phyloP scores from a whole-genome alignment of 1,140 invertebrate genomes.

The Holcopasites calliopsidis region DNA sequence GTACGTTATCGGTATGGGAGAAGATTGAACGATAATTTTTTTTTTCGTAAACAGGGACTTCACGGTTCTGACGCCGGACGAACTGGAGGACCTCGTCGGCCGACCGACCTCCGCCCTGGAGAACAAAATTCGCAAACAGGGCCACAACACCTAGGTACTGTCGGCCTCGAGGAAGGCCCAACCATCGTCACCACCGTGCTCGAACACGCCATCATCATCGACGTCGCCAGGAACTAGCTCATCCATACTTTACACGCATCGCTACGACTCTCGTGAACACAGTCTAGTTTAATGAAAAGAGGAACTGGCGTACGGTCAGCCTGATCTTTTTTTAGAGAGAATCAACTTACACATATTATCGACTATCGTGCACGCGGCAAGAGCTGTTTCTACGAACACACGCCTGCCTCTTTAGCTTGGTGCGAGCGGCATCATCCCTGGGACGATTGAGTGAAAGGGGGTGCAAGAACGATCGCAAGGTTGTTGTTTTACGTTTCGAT shows the following conservation, averaged over 20 bases:
- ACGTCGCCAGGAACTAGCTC: constrained; percentile 75
- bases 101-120: constrained; percentile 69
- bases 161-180: constrained; percentile 72
- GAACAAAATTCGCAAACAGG: constrained; percentile 72
- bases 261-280: constrained; percentile 74
- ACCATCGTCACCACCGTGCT: constrained; percentile 70
- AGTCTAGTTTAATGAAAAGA: constrained; percentile 70
- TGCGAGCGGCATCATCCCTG: neutral
- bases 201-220: constrained; percentile 73
- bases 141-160: constrained; percentile 75
- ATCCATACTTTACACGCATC: constrained; percentile 76
- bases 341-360: constrained; percentile 25
- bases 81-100: constrained; percentile 74
- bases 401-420: constrained; percentile 22
- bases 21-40: too few species aligned
- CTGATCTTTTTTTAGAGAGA: neutral
- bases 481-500: constrained; percentile 10
- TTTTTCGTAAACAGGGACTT: constrained; percentile 68
- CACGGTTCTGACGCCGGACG: constrained; percentile 75
- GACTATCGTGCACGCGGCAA: constrained; percentile 8
- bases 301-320: neutral
- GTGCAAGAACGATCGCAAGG: neutral
- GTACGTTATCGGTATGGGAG: too few species aligned
- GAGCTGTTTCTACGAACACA: constrained; percentile 12
- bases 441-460: neutral